Percentiles rank a stretch among this genome's conserved stretches.
These are phyloP conservation scores for Idaea straminata DNA, from an alignment of 2,888 invertebrate species.

Conservation along the genomic window DNA sequence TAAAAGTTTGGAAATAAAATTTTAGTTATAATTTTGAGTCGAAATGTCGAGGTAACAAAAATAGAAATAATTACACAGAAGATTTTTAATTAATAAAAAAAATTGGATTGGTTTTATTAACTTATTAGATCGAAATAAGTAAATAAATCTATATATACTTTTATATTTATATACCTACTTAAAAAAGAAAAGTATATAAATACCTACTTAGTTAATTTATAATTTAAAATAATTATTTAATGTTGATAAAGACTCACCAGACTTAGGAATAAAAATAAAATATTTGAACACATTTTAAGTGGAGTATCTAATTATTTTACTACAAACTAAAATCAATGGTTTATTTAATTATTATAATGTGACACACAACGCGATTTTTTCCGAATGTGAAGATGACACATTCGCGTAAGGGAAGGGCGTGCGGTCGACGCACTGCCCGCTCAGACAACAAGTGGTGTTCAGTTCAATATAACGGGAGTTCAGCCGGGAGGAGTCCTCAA, in stretches of 20 bases:
- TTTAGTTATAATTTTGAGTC: too few species aligned
- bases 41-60: too few species aligned
- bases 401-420: conserved; percentile 74
- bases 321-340: conserved; percentile 44
- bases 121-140: too few species aligned
- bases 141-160: too few species aligned
- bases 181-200: too few species aligned
- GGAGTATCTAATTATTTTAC: conserved; percentile 21
- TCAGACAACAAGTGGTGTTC: conserved; percentile 73
- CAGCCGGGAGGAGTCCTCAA: conserved; percentile 68
- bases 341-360: conserved; percentile 37
- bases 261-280: conserved; percentile 52
- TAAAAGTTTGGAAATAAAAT: too few species aligned
- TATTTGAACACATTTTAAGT: conserved; percentile 62
- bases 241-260: conserved; percentile 55
- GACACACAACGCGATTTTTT: conserved; percentile 66
- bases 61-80: too few species aligned
- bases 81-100: too few species aligned
- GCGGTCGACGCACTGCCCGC: conserved; percentile 78
- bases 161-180: too few species aligned
- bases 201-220: too few species aligned
- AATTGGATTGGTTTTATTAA: too few species aligned
- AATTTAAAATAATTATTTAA: background rate
- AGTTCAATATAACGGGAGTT: conserved; percentile 77
- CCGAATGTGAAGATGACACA: conserved; percentile 69